Evolutionary conservation across 1,140 invertebrate species (phyloP).

Genomic region (Hermetia illucens): DNA sequence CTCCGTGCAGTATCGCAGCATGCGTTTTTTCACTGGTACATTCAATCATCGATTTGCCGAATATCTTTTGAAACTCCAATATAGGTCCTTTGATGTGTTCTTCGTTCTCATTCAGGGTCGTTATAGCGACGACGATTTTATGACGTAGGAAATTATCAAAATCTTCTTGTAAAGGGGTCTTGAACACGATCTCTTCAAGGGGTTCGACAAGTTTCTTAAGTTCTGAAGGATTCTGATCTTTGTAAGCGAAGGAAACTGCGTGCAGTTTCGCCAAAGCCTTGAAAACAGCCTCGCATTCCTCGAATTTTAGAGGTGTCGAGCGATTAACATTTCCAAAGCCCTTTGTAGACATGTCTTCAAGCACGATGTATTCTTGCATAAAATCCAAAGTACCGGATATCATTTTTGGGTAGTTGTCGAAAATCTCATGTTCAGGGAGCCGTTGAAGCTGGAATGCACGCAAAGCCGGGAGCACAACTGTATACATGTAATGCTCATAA

Average conservation of each 20-base stretch:
- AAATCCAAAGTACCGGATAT: neutral
- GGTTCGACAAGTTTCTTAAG: neutral
- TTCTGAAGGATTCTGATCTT: conserved; percentile 1
- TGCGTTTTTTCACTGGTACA: neutral
- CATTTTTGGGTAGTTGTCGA: neutral
- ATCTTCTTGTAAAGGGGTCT: neutral
- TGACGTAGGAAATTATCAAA: neutral
- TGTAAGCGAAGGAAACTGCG: conserved; percentile 3
- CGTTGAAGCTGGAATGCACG: conserved; percentile 1
- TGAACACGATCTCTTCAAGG: neutral
- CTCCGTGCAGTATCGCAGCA: conserved; percentile 4
- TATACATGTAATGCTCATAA: conserved; percentile 1
- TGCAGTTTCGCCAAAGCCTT: neutral
- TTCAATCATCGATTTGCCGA: neutral
- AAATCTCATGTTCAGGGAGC: neutral
- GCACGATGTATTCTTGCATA: neutral
- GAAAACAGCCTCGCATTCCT: neutral
- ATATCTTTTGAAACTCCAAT: neutral
- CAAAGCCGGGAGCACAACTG: conserved; percentile 1
- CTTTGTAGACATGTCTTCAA: neutral
- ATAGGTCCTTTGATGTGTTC: neutral
- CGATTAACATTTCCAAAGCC: neutral
- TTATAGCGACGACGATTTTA: neutral
- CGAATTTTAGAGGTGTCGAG: neutral
- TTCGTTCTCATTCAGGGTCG: conserved; percentile 2